phyloP scores from a whole-genome alignment of 2,797 vertebrate genomes.

The Dallia pectoralis region DNA sequence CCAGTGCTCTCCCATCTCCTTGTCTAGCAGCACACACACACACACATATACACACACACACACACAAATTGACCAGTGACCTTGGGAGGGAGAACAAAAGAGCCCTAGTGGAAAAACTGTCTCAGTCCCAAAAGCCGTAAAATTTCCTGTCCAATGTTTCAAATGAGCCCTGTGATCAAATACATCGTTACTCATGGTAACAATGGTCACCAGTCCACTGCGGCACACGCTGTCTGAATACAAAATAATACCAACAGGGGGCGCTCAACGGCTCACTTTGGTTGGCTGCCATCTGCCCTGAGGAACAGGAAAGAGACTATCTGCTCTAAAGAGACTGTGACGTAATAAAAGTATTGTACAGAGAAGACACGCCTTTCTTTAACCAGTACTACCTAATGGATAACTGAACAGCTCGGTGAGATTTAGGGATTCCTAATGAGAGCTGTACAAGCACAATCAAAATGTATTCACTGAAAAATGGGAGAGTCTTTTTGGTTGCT shows the following conservation, averaged over 20 bases:
- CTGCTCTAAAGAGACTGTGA: neutral
- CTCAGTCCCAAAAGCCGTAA: slow-evolving; percentile 22
- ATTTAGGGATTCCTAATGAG: neutral
- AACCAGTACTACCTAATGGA: neutral
- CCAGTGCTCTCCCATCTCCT: neutral
- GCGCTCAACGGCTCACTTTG: slow-evolving; percentile 19
- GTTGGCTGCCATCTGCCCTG: neutral
- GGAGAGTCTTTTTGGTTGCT: neutral
- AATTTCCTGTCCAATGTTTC: no score
- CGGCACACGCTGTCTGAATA: slow-evolving; percentile 30
- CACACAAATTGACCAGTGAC: slow-evolving; percentile 60
- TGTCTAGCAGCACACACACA: slow-evolving; percentile 50
- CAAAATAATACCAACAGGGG: slow-evolving; percentile 30
- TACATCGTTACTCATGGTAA: slow-evolving; percentile 45
- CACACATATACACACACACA: slow-evolving; percentile 40
- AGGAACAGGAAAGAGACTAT: neutral
- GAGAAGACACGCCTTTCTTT: neutral
- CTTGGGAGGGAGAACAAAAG: slow-evolving; percentile 64
- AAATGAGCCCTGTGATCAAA: no score
- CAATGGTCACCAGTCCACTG: slow-evolving; percentile 52
- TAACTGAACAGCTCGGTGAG: neutral
- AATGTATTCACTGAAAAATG: no score
- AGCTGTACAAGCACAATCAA: neutral
- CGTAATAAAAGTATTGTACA: neutral
- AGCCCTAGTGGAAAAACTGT: slow-evolving; percentile 68